Evolutionary conservation across 2,113 vertebrate species (phyloP).

Genomic region (Australoheros scitulus): DNA sequence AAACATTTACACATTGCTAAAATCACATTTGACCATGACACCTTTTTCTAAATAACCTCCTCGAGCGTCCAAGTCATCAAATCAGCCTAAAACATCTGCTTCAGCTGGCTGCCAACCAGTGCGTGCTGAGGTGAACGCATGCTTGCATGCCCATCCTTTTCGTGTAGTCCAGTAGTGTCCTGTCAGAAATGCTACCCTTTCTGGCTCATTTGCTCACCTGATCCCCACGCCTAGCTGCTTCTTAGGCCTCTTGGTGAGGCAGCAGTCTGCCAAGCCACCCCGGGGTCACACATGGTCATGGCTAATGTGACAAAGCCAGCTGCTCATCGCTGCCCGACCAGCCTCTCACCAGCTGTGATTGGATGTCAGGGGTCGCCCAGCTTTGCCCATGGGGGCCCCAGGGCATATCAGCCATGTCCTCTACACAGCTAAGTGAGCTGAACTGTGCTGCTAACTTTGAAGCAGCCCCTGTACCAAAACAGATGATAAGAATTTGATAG

Average conservation of each 20-base stretch:
- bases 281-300: slow-evolving; percentile 53
- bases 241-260: slow-evolving; percentile 18
- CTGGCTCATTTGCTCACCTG: slow-evolving; percentile 45
- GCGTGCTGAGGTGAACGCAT: background rate
- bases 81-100: slow-evolving; percentile 67
- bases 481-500: background rate
- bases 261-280: slow-evolving; percentile 43
- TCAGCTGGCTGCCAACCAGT: slow-evolving; percentile 29
- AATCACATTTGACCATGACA: slow-evolving; percentile 49
- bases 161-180: slow-evolving; percentile 32
- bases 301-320: slow-evolving; percentile 72
- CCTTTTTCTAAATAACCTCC: slow-evolving; percentile 43
- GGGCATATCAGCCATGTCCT: slow-evolving; percentile 33
- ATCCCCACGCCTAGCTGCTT: slow-evolving; percentile 8
- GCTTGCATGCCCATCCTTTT: background rate
- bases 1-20: slow-evolving; percentile 17
- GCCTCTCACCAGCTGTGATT: slow-evolving; percentile 65
- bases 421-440: slow-evolving; percentile 36
- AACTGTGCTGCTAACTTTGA: slow-evolving; percentile 36
- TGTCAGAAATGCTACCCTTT: slow-evolving; percentile 22
- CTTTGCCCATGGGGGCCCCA: slow-evolving; percentile 1
- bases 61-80: slow-evolving; percentile 21
- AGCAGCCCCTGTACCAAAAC: background rate
- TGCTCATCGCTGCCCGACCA: slow-evolving; percentile 55
- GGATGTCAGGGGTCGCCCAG: slow-evolving; percentile 61